Base-by-base conservation (phyloP, 2,113 vertebrate species). In the Sebastes schlegelii region DNA sequence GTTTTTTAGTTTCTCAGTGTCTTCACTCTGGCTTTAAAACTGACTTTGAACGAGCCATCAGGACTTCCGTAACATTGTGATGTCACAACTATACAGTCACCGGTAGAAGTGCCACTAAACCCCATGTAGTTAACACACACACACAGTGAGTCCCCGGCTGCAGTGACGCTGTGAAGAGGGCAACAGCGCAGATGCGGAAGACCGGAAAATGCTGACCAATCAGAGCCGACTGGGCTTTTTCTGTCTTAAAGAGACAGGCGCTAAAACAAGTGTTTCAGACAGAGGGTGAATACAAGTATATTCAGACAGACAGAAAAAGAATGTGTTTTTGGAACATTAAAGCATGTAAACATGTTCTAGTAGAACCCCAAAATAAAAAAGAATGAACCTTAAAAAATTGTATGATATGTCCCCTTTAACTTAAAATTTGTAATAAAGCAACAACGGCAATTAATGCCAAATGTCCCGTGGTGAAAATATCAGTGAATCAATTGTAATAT, bases 381-480 rank as follows among this genome's bases (percentile, higher is more conserved):
- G 21, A 3, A 60, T 14, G 23, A 61, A 34, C 6, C 26, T 34
- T 6, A 60, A 34, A 34, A 34, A 34, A 34, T 34, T 60, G n/a
- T 8, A 34, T 34, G 23, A 60, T 16, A 1, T 7, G 21, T 61
- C 23, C 26, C 13, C 54, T 21, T 61, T 61, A 54, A 65, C 8
- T 62, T 21, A 70, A 70, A 80, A 40, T 19, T 11, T 58, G 73
- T 13, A 45, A 64, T 46, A 64, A 51, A 70, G 19, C 19, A 19
- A 2, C 34, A 61, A 55, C 46, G 67, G 21, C 4, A 43, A 74
- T 80, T 1, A 65, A 63, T 48, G 26, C n/a, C n/a, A 23, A 79
- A 43, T 71, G 49, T 10, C 8, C 40, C 7, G 9, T 45, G 3
- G 3, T 43, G 4, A 74, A 63, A 46, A 12, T 43, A 40, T 67